Base-by-base conservation (phyloP, 2,888 invertebrate genomes). In the Falcaria lacertinaria region DNA sequence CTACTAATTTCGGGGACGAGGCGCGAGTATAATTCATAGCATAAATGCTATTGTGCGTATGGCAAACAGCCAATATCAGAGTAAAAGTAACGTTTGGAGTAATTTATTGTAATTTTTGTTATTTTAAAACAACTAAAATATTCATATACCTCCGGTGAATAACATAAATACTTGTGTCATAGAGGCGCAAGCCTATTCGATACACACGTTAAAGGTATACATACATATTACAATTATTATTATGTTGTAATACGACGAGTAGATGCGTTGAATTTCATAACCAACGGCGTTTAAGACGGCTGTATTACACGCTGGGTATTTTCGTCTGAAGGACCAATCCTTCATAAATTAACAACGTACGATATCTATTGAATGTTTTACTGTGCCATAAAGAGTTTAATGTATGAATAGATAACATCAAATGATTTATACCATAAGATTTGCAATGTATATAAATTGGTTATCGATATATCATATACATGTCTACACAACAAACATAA, bases 331-430 rank as follows among this genome's bases (percentile, higher is more conserved):
- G 37, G 37, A 25, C 35, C 13, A 45, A 56, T 54, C 58, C 54
- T 60, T 54, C 57, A 58, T 62, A 61, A 60, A 63, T 65, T 62
- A 44, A 47, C 53, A 52, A 60, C 54, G 48, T 51, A 51, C 57
- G 52, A 50, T 54, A 58, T 56, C 50, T 47, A 62, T 50, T 54
- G 59, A 61, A 54, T 57, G 56, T 65, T 71, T 71, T 67, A 71
- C 52, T 57, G 51, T 33, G 54, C 61, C 45, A 63, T 74, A 64
- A 68, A 67, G 50, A 52, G 55, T 67, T 60, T 58, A 52, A 62
- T 54, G 48, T 54, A 46, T 49, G 57, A 59, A 66, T 58, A 64
- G 64, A 69, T 64, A 67, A 57, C 54, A 46, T 49, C 57, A 45
- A 63, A 61, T 63, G 45, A 65, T 69, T 68, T 55, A 59, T 50